Evolutionary conservation across 2,888 invertebrate species (phyloP), one percentile per base, ranked within the genome.

Genomic region (Ormyrus thymus): DNA sequence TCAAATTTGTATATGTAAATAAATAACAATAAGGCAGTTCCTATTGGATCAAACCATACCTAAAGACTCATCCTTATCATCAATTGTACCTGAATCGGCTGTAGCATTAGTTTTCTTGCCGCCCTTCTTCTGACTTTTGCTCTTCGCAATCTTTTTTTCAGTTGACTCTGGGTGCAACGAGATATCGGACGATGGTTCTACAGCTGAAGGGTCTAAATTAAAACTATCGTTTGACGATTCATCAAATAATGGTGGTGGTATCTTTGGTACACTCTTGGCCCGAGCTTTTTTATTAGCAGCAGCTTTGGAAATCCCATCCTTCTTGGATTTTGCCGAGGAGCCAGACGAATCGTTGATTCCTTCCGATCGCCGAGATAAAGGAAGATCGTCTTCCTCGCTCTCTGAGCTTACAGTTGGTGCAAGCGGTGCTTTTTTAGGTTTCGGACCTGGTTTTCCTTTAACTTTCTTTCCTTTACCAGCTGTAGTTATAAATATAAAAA

Each of bases 151-250:
- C 59, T 48, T 76, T 56, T 80, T 82, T 61, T 68, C 72, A 53
- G 45, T 55, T 10, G 53, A 45, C 15, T 87, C 87, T 0, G 84
- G 85, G 79, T 85, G 87, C 46, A 87, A 78, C 4, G 88, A 87
- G 9, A 86, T 87, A 29, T 89, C 90, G 0, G 88, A 86, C 2
- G 86, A 84, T 0, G 86, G 86, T 0, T 86, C 83, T 15, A 87
- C 79, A 43, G 87, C 87, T 6, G 87, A 86, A 0, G 86, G 85
- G 58, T 90, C 89, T 45, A 87, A 86, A 8, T 85, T 85, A 15
- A 87, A 87, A 79, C 88, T 89, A 59, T 90, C 90, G 50, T 89
- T 89, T 0, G 89, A 89, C 0, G 89, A 89, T 48, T 86, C 87
- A 58, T 87, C 87, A 81, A 85, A 82, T 0, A 88, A 53, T 7